Evolutionary conservation across 2,113 vertebrate genomes (phyloP).

Genomic region (Diadophis punctatus): DNA sequence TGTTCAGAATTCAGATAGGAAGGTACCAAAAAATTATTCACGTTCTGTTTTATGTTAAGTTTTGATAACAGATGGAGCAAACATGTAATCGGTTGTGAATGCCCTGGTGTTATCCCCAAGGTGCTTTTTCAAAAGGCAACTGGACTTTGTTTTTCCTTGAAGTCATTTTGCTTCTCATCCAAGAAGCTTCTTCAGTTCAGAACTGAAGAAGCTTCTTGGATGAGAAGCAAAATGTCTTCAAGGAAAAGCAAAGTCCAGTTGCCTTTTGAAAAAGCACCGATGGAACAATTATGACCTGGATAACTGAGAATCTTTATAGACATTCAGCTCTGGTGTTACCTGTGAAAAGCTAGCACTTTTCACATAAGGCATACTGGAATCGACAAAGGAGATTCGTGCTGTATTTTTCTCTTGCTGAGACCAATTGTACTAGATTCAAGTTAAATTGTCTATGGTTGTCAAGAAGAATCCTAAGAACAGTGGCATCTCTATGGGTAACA

Average conservation of each 20-base stretch:
- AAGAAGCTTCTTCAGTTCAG: too few relatives aligned
- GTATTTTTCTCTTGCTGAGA: not conserved
- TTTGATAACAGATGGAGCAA: not conserved
- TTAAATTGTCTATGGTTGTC: not conserved
- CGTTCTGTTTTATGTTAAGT: not conserved
- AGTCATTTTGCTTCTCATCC: too few relatives aligned
- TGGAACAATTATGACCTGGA: too few relatives aligned
- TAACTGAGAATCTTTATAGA: too few relatives aligned
- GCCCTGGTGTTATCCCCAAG: not conserved
- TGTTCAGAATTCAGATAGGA: not conserved
- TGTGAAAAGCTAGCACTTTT: not conserved
- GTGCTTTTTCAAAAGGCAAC: too few relatives aligned
- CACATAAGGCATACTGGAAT: not conserved
- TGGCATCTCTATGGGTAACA: not conserved
- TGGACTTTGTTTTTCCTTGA: too few relatives aligned
- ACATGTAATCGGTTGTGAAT: not conserved
- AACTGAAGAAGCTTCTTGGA: too few relatives aligned
- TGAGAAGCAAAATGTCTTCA: too few relatives aligned
- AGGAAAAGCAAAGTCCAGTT: too few relatives aligned
- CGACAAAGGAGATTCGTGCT: not conserved
- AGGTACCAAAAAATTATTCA: not conserved
- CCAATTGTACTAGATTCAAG: not conserved
- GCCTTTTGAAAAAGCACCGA: too few relatives aligned
- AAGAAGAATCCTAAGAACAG: not conserved
- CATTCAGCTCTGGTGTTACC: not conserved